Percentiles rank a stretch among this genome's conserved stretches.
Evolutionary conservation across 2,888 invertebrate species (phyloP).

Genomic region (Pteria penguin): DNA sequence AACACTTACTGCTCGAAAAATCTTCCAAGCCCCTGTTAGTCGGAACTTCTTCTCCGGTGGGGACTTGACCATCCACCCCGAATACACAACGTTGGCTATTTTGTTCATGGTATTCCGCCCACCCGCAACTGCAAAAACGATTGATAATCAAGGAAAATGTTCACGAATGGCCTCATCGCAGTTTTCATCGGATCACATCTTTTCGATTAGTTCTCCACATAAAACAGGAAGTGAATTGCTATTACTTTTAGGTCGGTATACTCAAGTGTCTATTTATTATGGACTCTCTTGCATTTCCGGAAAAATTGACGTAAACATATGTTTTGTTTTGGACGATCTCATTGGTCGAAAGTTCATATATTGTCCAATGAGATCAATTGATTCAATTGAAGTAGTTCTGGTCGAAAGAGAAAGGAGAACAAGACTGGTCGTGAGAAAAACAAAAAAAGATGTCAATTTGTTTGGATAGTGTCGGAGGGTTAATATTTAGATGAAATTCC

Average conservation of each 20-base stretch:
- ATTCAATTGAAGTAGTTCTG: not conserved
- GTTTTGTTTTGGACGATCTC: not conserved
- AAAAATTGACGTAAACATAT: constrained; percentile 47
- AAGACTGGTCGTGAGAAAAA: not conserved
- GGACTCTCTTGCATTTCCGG: constrained; percentile 45
- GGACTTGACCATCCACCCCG: constrained; percentile 96
- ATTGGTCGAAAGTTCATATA: constrained; percentile 11
- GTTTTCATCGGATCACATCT: not conserved
- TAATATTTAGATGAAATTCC: no score
- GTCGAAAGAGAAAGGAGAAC: constrained; percentile 26
- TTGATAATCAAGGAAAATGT: no score
- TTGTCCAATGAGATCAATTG: not conserved
- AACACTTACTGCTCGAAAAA: constrained; percentile 92
- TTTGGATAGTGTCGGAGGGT: no score
- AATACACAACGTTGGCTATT: constrained; percentile 68
- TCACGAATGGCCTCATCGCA: not conserved
- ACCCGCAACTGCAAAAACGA: no score
- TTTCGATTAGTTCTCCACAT: no score
- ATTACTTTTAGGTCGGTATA: no score
- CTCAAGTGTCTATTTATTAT: constrained; percentile 21
- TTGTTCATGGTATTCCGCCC: constrained; percentile 60
- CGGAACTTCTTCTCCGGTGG: constrained; percentile 90
- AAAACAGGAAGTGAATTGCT: constrained; percentile 27
- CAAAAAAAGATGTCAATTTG: not conserved
- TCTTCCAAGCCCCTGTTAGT: constrained; percentile 70